Evolutionary conservation across 2,113 vertebrate genomes (phyloP).

Genomic region (Megaleporinus macrocephalus): DNA sequence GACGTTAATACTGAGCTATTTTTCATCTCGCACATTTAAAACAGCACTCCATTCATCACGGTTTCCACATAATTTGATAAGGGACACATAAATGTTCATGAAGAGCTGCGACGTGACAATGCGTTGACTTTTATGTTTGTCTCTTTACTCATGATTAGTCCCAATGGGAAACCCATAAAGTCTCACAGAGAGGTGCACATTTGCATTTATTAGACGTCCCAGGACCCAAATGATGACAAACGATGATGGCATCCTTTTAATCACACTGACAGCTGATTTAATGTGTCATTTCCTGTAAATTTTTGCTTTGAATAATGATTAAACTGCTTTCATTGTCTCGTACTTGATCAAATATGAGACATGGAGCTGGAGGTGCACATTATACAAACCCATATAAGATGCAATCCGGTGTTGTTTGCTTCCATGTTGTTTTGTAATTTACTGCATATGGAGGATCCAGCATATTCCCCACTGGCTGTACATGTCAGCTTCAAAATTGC

Average conservation of each 20-base stretch:
- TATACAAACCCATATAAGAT: not conserved
- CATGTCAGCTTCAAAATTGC: constrained; percentile 13
- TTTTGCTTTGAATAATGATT: constrained; percentile 7
- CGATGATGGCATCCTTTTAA: constrained; percentile 40
- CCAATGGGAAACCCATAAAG: constrained; percentile 14
- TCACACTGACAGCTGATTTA: constrained; percentile 36
- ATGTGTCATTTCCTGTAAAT: constrained; percentile 31
- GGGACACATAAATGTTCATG: constrained; percentile 18
- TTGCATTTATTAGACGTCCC: constrained; percentile 31
- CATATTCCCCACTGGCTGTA: not conserved
- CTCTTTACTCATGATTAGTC: constrained; percentile 33
- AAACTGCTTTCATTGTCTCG: constrained; percentile 17
- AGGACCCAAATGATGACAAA: constrained; percentile 22
- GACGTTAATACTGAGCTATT: not conserved
- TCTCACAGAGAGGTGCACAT: constrained; percentile 11
- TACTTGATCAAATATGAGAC: constrained; percentile 15
- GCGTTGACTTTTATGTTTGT: constrained; percentile 31
- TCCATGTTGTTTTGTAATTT: constrained; percentile 26
- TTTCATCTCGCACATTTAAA: constrained; percentile 12
- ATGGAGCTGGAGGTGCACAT: not conserved
- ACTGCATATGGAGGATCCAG: not conserved
- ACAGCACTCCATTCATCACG: not conserved
- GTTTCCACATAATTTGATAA: constrained; percentile 13
- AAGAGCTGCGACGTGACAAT: constrained; percentile 12
- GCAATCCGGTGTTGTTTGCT: constrained; percentile 5